Evolutionary conservation across 2,113 vertebrate species (phyloP).

Genomic region (Tautogolabrus adspersus): DNA sequence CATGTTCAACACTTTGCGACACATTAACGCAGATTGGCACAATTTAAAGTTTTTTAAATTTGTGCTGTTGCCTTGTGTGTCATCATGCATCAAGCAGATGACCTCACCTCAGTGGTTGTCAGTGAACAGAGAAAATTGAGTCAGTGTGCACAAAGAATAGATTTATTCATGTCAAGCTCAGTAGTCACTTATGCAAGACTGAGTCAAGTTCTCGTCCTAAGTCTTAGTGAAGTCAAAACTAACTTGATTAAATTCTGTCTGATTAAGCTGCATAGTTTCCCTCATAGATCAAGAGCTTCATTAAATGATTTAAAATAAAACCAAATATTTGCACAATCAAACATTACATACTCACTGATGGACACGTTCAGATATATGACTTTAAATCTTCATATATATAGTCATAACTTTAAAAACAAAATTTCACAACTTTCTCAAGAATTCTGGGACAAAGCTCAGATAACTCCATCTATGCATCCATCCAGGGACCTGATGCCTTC

Average conservation of each 20-base stretch:
- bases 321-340: too few relatives aligned
- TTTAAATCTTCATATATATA: too few relatives aligned
- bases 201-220: slow-evolving; percentile 1
- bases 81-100: slow-evolving; percentile 51
- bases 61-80: slow-evolving; percentile 38
- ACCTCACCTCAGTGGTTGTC: slow-evolving; percentile 45
- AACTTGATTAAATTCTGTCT: not conserved
- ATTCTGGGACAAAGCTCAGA: not conserved
- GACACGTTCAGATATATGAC: too few relatives aligned
- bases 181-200: slow-evolving; percentile 1
- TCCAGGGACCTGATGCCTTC: not conserved
- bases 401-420: not conserved
- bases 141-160: slow-evolving; percentile 5
- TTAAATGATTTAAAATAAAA: not conserved
- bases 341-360: too few relatives aligned
- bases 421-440: not conserved
- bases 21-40: slow-evolving; percentile 26
- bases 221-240: not conserved
- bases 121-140: slow-evolving; percentile 15
- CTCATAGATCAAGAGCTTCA: too few relatives aligned
- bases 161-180: slow-evolving; percentile 26
- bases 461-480: not conserved
- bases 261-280: too few relatives aligned
- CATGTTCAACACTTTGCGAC: slow-evolving; percentile 37
- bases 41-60: not conserved